Percentiles rank a stretch among this genome's conserved stretches.
These are phyloP conservation scores for Cetonia aurata DNA, from an alignment of 2,888 invertebrate species.

Conservation along the genomic window DNA sequence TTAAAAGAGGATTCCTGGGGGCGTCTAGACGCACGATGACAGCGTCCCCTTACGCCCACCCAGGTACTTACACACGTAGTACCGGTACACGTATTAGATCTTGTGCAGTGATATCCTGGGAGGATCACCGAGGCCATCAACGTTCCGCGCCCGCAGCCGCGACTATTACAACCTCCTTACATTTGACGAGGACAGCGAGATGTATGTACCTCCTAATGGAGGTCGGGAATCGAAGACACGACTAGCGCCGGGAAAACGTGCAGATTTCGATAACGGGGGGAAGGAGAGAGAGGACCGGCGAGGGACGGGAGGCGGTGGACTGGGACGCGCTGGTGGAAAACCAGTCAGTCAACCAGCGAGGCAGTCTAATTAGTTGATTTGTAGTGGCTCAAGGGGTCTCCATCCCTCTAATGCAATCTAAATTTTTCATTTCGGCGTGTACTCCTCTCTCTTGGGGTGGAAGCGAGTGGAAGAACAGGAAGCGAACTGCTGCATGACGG, in stretches of 20 bases:
- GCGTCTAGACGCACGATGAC: constrained; percentile 32
- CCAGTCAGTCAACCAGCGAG: constrained; percentile 60
- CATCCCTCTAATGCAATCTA: constrained; percentile 68
- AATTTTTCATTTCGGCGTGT: constrained; percentile 66
- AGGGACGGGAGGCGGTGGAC: constrained; percentile 4
- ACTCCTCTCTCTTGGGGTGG: constrained; percentile 49
- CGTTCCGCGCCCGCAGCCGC: neutral
- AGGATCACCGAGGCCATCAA: constrained; percentile 1
- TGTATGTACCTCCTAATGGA: no score
- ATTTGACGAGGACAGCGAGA: no score
- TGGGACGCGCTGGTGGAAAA: constrained; percentile 51
- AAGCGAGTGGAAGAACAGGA: constrained; percentile 38
- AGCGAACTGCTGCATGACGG: constrained; percentile 36
- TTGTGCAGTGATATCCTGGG: constrained; percentile 9
- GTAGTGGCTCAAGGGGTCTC: constrained; percentile 68
- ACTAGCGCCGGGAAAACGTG: constrained; percentile 12
- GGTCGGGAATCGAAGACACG: constrained; percentile 13
- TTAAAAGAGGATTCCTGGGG: constrained; percentile 23
- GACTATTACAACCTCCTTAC: constrained; percentile 5
- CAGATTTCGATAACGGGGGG: constrained; percentile 5
- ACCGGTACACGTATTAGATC: constrained; percentile 9
- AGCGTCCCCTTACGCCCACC: neutral
- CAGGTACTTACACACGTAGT: neutral
- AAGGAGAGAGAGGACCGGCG: neutral
- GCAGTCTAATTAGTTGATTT: constrained; percentile 69